Evolutionary conservation across 2,797 vertebrate genomes (phyloP), one percentile per base, ranked within the genome.

Genomic region (Microcaecilia unicolor): DNA sequence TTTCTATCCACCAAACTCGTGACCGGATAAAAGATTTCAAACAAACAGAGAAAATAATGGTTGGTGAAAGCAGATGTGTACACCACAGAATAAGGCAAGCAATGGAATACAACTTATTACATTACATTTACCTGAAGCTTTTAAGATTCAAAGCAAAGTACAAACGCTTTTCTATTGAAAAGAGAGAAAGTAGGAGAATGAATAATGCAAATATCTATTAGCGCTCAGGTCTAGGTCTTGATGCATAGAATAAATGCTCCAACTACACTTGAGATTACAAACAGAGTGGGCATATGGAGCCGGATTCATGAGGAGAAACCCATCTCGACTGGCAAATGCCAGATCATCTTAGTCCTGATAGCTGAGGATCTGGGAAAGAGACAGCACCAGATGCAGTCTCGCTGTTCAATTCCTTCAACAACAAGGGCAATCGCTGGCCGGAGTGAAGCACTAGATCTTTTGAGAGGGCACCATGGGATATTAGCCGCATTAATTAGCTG

Each of bases 401-500:
- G 1, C 22, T 26, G 28, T 32, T 27, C 22, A 5, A 16, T 11
- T 25, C 22, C 25, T 37, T 25, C 13, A 30, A 34, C 35, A 38
- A 37, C 43, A 35, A 16, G 24, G 25, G 13, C 9, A 18, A 25
- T 31, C 18, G 18, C 6, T 21, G 9, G 23, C 18, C 10, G 5
- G 34, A 41, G 42, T 6, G 4, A 17, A 50, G 30, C 8, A 1
- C 28, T 21, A 19, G 20, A 17, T 41, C 40, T 17, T 41, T 43
- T 49, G 5, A 5, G 21, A 35, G 25, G 15, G 31, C 37, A 29
- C 21, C 22, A 15, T 18, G 31, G 34, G 19, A 42, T 9, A 9
- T 32, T 25, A 29, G 34, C 37, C 28, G 9, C 21, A 21, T 45
- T 36, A 36, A 38, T 42, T 33, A 41, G 12, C 22, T 37, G 39